Conservation (phyloP, 1,140 invertebrate genomes). For the Telenomus remus region DNA sequence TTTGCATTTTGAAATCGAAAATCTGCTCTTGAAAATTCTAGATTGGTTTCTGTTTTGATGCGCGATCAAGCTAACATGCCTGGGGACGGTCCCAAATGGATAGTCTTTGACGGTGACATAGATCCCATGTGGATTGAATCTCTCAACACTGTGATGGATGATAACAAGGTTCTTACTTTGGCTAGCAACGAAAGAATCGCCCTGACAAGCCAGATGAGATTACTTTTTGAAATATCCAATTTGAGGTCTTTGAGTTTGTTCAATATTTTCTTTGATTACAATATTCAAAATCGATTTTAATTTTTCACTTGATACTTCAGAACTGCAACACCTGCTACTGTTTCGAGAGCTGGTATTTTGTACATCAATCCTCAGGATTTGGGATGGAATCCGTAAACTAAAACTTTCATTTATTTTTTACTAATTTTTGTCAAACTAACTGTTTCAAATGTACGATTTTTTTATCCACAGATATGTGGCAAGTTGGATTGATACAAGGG, state of each 20-base stretch:
- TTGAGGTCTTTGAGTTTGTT: too few species aligned
- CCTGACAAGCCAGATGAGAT: slow-evolving; percentile 90
- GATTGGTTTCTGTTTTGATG: slow-evolving; percentile 93
- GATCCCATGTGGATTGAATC: slow-evolving; percentile 99
- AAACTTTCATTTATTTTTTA: neutral
- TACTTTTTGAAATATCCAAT: slow-evolving; percentile 96
- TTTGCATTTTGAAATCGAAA: neutral
- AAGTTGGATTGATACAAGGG: slow-evolving; percentile 93
- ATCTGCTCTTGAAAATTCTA: slow-evolving; percentile 61
- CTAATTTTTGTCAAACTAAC: too few species aligned
- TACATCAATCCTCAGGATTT: slow-evolving; percentile 95
- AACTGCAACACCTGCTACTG: slow-evolving; percentile 96
- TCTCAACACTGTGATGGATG: slow-evolving; percentile 94
- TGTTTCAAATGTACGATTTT: too few species aligned
- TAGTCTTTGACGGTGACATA: slow-evolving; percentile 96
- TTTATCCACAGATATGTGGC: slow-evolving; percentile 87
- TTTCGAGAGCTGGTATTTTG: slow-evolving; percentile 92
- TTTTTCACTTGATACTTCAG: slow-evolving; percentile 64
- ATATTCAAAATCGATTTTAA: neutral
- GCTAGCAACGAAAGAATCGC: slow-evolving; percentile 97
- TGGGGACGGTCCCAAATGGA: slow-evolving; percentile 94
- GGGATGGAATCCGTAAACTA: slow-evolving; percentile 95
- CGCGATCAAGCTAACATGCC: slow-evolving; percentile 92
- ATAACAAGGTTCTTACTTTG: slow-evolving; percentile 93
- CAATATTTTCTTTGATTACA: slow-evolving; percentile 4